Evolutionary conservation across 2,797 vertebrate genomes (phyloP), one percentile per base, ranked within the genome.

Genomic region (Spinibarbus caldwelli): DNA sequence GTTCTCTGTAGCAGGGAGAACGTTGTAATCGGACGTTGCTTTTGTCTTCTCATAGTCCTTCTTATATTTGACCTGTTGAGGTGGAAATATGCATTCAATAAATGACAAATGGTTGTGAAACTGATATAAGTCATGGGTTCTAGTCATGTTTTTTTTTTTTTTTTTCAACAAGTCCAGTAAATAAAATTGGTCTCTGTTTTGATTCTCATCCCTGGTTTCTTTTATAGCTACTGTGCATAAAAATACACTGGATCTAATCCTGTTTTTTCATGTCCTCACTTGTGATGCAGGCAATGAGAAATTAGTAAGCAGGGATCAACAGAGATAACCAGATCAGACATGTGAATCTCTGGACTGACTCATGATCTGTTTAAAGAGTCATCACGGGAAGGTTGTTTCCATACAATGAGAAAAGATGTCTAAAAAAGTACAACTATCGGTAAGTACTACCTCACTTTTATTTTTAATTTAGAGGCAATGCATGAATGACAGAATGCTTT

Each of bases 1-100:
- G 81, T 99, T 99, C 85, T 99, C 97, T 78, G 98, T 97, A 78
- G 98, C 98, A 76, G 98, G 98, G 90, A 99, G 98, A 81, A 97
- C 96, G 76, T 99, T 99, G 90, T 99, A 99, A 90, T 96, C 97
- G 4, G 94, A 90, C 90, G 95, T 78, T 1, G 93, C 95, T 93
- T 99, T 99, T 0, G 89, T 92, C 92, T 98, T 98, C 89, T 99
- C 97, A 66, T 98, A 99, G 72, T 97, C 94, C 93, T 96, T 97
- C 95, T 96, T 99, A 93, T 99, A 99, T 91, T 98, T 96, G 90
- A 96, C 90, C 98, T 99, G 84, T 45, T 21, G 31, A 88, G 2
- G 23, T 26, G 85, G 26, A 19, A 59, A 52, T 70, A 78, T 34
- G 1, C 9, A 76, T 34, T 1, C 9, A 70, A 12, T 62, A 54